These are phyloP conservation scores for Streptopelia turtur DNA, from an alignment of 2,797 vertebrate species.

Conservation along the genomic window DNA sequence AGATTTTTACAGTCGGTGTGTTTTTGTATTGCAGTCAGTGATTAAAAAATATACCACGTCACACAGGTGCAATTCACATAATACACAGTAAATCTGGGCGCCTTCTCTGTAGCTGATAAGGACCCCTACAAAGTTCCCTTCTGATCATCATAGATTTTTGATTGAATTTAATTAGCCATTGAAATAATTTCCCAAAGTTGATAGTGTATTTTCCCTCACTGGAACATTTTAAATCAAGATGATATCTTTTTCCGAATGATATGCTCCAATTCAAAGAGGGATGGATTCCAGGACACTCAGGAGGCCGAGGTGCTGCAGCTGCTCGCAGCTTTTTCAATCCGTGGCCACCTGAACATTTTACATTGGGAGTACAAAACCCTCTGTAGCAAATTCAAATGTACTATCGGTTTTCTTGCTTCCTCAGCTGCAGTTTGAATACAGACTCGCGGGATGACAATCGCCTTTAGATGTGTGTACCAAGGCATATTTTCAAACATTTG, in stretches of 20 bases:
- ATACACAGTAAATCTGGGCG: background rate
- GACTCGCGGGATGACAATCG: background rate
- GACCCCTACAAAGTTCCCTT: background rate
- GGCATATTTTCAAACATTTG: background rate
- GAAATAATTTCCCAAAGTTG: background rate
- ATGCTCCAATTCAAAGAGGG: background rate
- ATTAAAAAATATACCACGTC: accelerated
- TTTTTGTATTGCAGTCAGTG: background rate
- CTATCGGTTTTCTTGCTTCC: background rate
- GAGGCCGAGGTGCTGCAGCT: background rate
- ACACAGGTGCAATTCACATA: background rate
- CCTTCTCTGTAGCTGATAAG: background rate
- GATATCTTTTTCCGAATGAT: background rate
- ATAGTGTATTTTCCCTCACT: background rate
- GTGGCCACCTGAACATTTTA: background rate
- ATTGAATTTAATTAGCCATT: slow-evolving; percentile 42
- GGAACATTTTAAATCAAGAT: slow-evolving; percentile 25
- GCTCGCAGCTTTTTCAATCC: background rate
- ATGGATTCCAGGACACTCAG: background rate
- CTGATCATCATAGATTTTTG: background rate
- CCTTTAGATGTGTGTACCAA: background rate
- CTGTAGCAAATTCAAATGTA: background rate
- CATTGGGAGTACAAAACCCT: background rate
- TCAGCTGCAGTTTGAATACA: background rate
- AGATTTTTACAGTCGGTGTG: background rate